Evolutionary conservation across 2,113 vertebrate species (phyloP), one percentile per base, ranked within the genome.

Genomic region (Furnarius figulus): DNA sequence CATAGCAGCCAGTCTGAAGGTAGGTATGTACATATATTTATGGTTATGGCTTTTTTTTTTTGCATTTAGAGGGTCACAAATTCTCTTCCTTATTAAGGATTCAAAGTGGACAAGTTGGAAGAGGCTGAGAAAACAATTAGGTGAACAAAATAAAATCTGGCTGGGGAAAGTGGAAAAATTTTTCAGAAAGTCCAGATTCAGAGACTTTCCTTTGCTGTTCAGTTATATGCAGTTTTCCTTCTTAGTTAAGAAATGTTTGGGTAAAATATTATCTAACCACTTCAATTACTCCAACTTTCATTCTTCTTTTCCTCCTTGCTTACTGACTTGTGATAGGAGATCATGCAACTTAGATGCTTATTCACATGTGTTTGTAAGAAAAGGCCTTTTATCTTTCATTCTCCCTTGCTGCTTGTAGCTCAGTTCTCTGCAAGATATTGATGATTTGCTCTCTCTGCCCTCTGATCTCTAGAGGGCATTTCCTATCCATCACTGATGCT

Each of bases 11-110:
- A 6, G 40, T 33, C 35, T 82, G 22, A 85, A 85, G 20, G 33
- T 21, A 77, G 2, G 9, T 25, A 25, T 0, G 3, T 11, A 59
- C 3, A 6, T 3, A 37, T 16, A 56, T 42, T 72, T 44, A 19
- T 4, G 7, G 4, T 47, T 55, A 63, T 46, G 19, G 9, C 8
- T 40, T 11, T 15, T 1, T n/a, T 89, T 46, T 14, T 19, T 14
- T 19, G 18, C 21, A 44, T 59, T 88, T 59, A 74, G 42, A 33
- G 53, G 35, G 6, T 58, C 28, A 77, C 7, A 12, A 56, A 20
- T 30, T 78, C 25, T 74, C n/a, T 46, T 87, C 44, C 47, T 72
- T 67, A 61, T n/a, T 56, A 89, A 50, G 10, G 6, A 74, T 18
- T 15, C 22, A 58, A 87, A 74, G 10, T 6, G 9, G 42, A 35